A percentile compares a stretch with the other conserved stretches of the same genome.
phyloP scores from a whole-genome alignment of 1,140 invertebrate species.

The Adoxophyes honmai region DNA sequence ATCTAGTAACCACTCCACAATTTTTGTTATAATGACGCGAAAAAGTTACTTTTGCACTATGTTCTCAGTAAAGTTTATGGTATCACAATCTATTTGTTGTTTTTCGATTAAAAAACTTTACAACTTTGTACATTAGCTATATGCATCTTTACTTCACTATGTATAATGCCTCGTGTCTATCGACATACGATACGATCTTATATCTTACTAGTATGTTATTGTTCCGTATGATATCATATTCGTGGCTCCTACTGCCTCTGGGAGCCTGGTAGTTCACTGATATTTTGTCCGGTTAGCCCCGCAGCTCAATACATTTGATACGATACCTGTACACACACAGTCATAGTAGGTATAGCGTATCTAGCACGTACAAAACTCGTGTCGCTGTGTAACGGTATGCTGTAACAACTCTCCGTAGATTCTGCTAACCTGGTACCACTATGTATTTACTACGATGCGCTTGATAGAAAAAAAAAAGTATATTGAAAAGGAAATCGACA shows the following conservation, averaged over 20 bases:
- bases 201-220: too few species aligned
- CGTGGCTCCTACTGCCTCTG: not conserved
- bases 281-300: conserved; percentile 8
- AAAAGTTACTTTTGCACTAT: too few species aligned
- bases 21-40: too few species aligned
- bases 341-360: conserved; percentile 7
- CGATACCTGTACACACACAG: conserved; percentile 5
- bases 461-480: conserved; percentile 57
- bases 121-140: too few species aligned
- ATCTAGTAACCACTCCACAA: too few species aligned
- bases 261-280: conserved; percentile 2
- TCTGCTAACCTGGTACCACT: conserved; percentile 64
- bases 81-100: too few species aligned
- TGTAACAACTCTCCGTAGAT: conserved; percentile 32
- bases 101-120: too few species aligned
- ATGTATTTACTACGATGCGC: conserved; percentile 67
- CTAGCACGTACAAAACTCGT: conserved; percentile 14
- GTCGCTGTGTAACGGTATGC: conserved; percentile 3
- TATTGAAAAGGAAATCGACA: conserved; percentile 26
- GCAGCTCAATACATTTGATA: conserved; percentile 4
- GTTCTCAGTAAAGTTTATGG: too few species aligned
- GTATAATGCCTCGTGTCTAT: too few species aligned
- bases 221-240: too few species aligned
- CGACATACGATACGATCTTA: too few species aligned
- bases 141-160: too few species aligned